Percentiles rank a stretch among this genome's conserved stretches.
Evolutionary conservation across 2,888 invertebrate species (phyloP).

Genomic region (Apocheima hispidaria): DNA sequence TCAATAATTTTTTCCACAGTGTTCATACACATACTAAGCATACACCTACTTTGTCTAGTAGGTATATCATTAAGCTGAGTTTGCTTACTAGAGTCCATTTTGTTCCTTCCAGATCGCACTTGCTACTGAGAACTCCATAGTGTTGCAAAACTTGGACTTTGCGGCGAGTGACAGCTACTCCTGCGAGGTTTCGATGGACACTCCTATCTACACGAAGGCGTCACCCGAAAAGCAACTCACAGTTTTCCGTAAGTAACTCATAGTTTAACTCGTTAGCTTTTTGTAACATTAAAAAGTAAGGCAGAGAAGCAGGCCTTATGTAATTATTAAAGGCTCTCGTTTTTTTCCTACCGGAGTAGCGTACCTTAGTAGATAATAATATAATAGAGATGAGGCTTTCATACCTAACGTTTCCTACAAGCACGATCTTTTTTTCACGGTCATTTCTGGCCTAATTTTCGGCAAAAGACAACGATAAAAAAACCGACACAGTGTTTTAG

Average conservation of each 20-base stretch:
- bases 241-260: slow-evolving; percentile 88
- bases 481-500: no score
- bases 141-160: slow-evolving; percentile 89
- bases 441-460: no score
- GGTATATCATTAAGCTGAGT: no score
- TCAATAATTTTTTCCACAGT: no score
- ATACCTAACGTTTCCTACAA: not conserved
- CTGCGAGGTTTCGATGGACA: slow-evolving; percentile 90
- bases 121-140: slow-evolving; percentile 89
- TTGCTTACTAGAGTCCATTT: no score
- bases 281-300: slow-evolving; percentile 11
- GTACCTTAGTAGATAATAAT: slow-evolving; percentile 1
- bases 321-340: slow-evolving; percentile 6
- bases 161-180: slow-evolving; percentile 90
- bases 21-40: no score
- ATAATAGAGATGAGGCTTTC: slow-evolving; percentile 3
- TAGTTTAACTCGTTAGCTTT: slow-evolving; percentile 10
- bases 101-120: slow-evolving; percentile 86
- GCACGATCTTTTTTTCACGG: not conserved
- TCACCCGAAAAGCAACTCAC: slow-evolving; percentile 89
- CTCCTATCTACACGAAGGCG: slow-evolving; percentile 91
- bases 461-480: no score
- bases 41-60: no score
- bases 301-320: slow-evolving; percentile 15
- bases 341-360: slow-evolving; percentile 3